Evolutionary conservation across 1,140 invertebrate genomes (phyloP).

Genomic region (Euwallacea fornicatus): DNA sequence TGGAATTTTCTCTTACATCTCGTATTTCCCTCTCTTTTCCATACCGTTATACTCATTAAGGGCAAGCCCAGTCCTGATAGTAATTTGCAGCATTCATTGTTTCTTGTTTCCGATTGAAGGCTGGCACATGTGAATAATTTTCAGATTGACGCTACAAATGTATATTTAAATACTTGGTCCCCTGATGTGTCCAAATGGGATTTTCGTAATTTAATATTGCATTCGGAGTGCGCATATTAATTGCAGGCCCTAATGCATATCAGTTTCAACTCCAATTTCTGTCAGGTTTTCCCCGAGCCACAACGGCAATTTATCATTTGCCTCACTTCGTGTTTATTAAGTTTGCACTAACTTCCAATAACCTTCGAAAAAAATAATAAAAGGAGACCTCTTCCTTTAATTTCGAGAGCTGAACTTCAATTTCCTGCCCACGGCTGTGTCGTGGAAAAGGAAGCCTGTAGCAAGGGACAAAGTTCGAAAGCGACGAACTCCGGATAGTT

Average conservation of each 20-base stretch:
- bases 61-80: too few species aligned
- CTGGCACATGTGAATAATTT: too few species aligned
- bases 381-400: conserved; percentile 29
- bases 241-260: conserved; percentile 1
- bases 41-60: too few species aligned
- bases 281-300: neutral
- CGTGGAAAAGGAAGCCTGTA: conserved; percentile 17
- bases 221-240: conserved; percentile 6
- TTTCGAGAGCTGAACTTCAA: conserved; percentile 29
- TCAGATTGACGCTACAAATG: neutral
- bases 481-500: conserved; percentile 25
- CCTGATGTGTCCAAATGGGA: neutral
- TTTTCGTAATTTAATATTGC: conserved; percentile 6
- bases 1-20: too few species aligned
- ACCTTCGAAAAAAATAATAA: conserved; percentile 22
- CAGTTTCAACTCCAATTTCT: conserved; percentile 6
- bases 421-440: conserved; percentile 30
- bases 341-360: conserved; percentile 24
- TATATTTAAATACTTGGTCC: neutral
- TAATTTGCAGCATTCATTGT: too few species aligned
- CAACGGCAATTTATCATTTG: neutral
- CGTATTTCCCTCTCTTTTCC: too few species aligned
- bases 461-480: conserved; percentile 16
- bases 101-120: too few species aligned
- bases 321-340: conserved; percentile 15